Conservation (phyloP, 2,113 vertebrate genomes). For the Balaeniceps rex region DNA sequence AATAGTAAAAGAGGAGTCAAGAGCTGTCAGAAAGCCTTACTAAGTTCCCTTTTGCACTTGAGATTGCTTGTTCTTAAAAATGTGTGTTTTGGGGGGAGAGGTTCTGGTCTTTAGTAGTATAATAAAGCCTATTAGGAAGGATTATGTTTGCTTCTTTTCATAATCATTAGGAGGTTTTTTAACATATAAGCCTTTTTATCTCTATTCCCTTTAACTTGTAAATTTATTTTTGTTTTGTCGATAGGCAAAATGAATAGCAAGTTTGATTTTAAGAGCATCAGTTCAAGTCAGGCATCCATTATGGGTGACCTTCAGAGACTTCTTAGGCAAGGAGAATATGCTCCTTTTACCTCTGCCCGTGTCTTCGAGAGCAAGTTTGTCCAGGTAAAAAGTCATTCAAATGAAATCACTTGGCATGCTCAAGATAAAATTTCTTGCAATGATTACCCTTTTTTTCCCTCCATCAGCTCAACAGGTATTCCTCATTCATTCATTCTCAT, state of each 20-base stretch:
- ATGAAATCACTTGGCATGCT: not conserved
- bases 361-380: slow-evolving; percentile 68
- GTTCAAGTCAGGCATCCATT: not conserved
- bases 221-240: not conserved
- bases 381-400: slow-evolving; percentile 51
- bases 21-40: not conserved
- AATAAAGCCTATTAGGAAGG: not conserved
- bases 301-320: slow-evolving; percentile 37
- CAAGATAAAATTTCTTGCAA: not conserved
- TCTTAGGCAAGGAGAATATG: slow-evolving; percentile 51
- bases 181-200: not conserved
- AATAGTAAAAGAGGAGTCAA: not conserved
- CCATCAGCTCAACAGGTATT: not conserved
- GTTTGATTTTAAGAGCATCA: not conserved
- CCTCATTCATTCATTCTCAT: not conserved
- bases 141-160: not conserved
- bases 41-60: not conserved
- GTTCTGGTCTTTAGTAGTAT: not conserved
- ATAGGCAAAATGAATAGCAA: slow-evolving; percentile 37
- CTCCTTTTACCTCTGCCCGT: slow-evolving; percentile 27
- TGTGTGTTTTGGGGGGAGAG: not conserved
- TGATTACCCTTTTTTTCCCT: not conserved
- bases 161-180: not conserved
- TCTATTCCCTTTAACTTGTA: not conserved
- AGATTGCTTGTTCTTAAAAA: not conserved